These are phyloP conservation scores for Manacus vitellinus DNA, from an alignment of 2,113 vertebrate genomes.

Conservation along the genomic window DNA sequence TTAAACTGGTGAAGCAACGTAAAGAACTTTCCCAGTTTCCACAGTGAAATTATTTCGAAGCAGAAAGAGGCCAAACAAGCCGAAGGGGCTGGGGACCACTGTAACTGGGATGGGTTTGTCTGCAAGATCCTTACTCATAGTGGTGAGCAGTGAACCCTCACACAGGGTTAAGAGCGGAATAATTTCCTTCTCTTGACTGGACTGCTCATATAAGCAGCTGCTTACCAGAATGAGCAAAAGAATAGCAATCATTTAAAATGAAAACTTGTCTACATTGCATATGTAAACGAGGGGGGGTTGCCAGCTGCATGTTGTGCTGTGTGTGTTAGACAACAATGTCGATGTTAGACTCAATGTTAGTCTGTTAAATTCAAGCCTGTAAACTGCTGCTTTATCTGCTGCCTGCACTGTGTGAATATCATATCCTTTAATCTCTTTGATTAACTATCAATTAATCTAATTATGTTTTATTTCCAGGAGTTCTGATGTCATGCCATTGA, in stretches of 20 bases:
- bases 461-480: not conserved
- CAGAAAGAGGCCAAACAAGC: not conserved
- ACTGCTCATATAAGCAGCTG: not conserved
- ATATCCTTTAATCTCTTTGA: not conserved
- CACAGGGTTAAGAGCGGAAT: not conserved
- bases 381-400: not conserved
- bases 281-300: not conserved
- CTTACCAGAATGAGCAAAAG: not conserved
- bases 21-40: not conserved
- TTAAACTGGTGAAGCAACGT: rapidly evolving
- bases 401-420: not conserved
- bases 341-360: not conserved
- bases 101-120: not conserved
- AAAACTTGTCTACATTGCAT: not conserved
- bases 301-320: not conserved
- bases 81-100: rapidly evolving
- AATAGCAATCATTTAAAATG: not conserved
- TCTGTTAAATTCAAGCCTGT: not conserved
- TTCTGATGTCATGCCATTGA: not conserved
- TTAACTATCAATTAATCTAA: not conserved
- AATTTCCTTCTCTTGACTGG: not conserved
- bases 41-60: not conserved
- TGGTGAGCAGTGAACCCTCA: not conserved
- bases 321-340: rapidly evolving
- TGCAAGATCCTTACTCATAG: not conserved